Base-by-base conservation (phyloP, 30 jellyfish, hydroid and myxozoan genomes). In the Aurelia aurita region DNA sequence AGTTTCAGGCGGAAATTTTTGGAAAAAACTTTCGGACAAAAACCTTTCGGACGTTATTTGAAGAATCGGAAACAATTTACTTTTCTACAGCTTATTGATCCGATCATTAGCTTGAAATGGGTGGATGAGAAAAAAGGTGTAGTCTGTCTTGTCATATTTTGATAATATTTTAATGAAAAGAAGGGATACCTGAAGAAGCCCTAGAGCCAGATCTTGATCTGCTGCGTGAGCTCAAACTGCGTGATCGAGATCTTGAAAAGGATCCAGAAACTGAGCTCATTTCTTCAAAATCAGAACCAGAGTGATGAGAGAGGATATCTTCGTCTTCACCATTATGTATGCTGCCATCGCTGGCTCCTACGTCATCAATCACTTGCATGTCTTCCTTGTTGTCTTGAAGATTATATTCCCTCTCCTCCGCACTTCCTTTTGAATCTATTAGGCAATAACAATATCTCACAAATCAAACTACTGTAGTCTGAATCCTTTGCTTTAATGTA, bases 311-410 rank as follows among this genome's bases (percentile, higher is more conserved):
- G 29, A 80, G 43, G 75, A 72, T 57, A 61, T 84, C 84, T 45
- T 86, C 88, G 43, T 86, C 96, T 43, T 84, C 96, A 28, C 67
- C 91, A 75, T 88, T 43, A 13, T 75, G 89, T 18, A 39, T 63
- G 19, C 80, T 77, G 4, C 81, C 92, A 44, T 84, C 96, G 45
- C 87, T 71, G 13, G 89, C 89, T 18, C 85, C 91, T 5, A 91
- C 90, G 73, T 72, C 98, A 72, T 91, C 98, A 49, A 91, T 81
- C 6, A 91, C 98, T 85, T 91, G 89, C 96, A 91, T 91, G 34
- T 86, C 91, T 10, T 69, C 95, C 63, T 89, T 74, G 86, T 84
- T 93, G 74, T 91, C 89, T 45, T 91, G 96, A 23, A 80, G 75
- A 28, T 77, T 70, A 57, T 62, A 78, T 29, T 85, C 94, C 19